These are phyloP conservation scores for Boloria euphrosyne DNA, from an alignment of 2,888 invertebrate genomes.

Conservation along the genomic window DNA sequence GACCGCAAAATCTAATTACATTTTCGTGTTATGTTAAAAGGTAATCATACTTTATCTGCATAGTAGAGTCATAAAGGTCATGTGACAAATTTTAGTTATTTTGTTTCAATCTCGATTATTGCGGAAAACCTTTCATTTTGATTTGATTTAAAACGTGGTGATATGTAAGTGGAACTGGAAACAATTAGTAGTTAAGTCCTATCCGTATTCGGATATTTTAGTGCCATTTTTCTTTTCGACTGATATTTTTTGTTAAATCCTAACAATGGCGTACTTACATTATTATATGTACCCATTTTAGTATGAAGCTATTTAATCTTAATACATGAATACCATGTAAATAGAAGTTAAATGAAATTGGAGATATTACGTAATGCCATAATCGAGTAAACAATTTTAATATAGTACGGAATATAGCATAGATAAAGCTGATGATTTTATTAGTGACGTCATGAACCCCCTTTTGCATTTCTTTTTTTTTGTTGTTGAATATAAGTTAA, in stretches of 20 bases:
- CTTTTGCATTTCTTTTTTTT: constrained; percentile 14
- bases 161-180: constrained; percentile 25
- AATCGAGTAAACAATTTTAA: no score
- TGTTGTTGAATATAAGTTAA: constrained; percentile 13
- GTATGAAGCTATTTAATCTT: not conserved
- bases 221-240: constrained; percentile 24
- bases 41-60: no score
- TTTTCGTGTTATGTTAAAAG: constrained; percentile 1
- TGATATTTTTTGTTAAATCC: constrained; percentile 10
- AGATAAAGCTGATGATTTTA: constrained; percentile 19
- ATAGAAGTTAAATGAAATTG: constrained; percentile 8
- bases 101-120: no score
- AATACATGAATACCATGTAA: constrained; percentile 23
- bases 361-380: no score
- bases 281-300: constrained; percentile 1
- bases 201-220: constrained; percentile 30
- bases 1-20: no score
- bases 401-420: no score
- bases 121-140: no score
- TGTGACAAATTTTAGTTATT: no score
- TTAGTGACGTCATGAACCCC: constrained; percentile 20
- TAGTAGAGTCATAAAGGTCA: no score
- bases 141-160: constrained; percentile 6
- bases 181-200: constrained; percentile 22
- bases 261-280: constrained; percentile 22